Base-by-base conservation (phyloP, 2,113 vertebrate genomes). In the Syngnathus floridae region DNA sequence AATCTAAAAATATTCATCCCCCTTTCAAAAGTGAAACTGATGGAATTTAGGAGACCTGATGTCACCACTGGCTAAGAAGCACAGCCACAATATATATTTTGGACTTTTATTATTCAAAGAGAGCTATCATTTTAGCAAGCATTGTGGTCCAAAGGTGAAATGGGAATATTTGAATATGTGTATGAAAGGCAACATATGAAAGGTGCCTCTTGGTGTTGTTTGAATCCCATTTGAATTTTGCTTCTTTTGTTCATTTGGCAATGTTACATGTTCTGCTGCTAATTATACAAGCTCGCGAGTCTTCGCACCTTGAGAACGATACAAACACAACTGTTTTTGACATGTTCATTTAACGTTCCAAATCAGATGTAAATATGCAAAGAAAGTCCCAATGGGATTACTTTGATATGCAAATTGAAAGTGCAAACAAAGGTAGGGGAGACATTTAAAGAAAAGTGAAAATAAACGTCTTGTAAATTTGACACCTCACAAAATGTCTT, bases 281-380 rank as follows among this genome's bases (percentile, higher is more conserved):
- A 88, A 89, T 89, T 89, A 89, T 88, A 89, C 88, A 87, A 85
- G 82, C 75, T 66, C 84, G 80, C 79, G 77, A 82, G 82, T 79
- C 82, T 70, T 83, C 74, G 77, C 76, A 62, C 79, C 79, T 77
- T 81, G 76, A 82, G 75, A 83, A 84, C 81, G 77, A 82, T 81
- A 85, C 82, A 84, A 78, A 88, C 83, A 86, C 82, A 73, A 87
- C 84, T 79, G 74, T 88, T 90, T 89, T 88, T 90, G 88, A 90
- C 88, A 87, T 85, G 83, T 91, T 89, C 87, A 89, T 91, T 88
- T 90, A 87, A 88, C 88, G 88, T 88, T 88, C 84, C 82, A 88
- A 90, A 91, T 89, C 87, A 89, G 79, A 89, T 91, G 87, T 91
- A 90, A 90, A 91, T 90, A 90, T 91, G 90, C 90, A 89, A 88